These are phyloP conservation scores for Botia almorhae DNA, from an alignment of 2,797 vertebrate species.

Conservation along the genomic window DNA sequence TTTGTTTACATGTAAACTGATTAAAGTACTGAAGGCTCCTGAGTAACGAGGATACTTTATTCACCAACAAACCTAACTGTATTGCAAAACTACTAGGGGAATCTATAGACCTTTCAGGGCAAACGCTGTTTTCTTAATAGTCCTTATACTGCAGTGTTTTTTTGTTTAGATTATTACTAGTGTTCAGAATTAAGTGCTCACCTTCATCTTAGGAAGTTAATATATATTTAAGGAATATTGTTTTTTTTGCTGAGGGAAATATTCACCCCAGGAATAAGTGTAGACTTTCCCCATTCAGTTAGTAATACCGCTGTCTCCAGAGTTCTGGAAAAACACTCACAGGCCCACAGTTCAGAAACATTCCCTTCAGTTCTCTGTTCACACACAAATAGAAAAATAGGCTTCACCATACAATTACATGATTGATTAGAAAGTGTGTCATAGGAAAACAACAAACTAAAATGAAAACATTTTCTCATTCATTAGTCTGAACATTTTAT, in stretches of 20 bases:
- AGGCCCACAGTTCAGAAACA: constrained; percentile 42
- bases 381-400: constrained; percentile 64
- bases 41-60: constrained; percentile 21
- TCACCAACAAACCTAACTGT: neutral
- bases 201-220: neutral
- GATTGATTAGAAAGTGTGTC: constrained; percentile 53
- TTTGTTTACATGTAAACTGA: neutral
- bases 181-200: constrained; percentile 26
- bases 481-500: constrained; percentile 52
- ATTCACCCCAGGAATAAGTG: constrained; percentile 13
- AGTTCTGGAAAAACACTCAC: constrained; percentile 30
- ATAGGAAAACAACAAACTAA: constrained; percentile 47
- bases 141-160: constrained; percentile 40
- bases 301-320: constrained; percentile 39
- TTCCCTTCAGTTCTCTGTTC: constrained; percentile 47
- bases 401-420: constrained; percentile 61
- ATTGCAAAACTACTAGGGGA: constrained; percentile 15
- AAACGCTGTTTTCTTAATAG: constrained; percentile 13
- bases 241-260: constrained; percentile 7
- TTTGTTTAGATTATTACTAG: constrained; percentile 7
- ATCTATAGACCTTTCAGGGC: constrained; percentile 17
- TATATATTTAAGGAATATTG: neutral
- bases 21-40: constrained; percentile 20
- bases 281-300: constrained; percentile 29
- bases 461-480: constrained; percentile 53